phyloP scores from a whole-genome alignment of 2,113 vertebrate species.

The Rhegmatorhina hoffmannsi region DNA sequence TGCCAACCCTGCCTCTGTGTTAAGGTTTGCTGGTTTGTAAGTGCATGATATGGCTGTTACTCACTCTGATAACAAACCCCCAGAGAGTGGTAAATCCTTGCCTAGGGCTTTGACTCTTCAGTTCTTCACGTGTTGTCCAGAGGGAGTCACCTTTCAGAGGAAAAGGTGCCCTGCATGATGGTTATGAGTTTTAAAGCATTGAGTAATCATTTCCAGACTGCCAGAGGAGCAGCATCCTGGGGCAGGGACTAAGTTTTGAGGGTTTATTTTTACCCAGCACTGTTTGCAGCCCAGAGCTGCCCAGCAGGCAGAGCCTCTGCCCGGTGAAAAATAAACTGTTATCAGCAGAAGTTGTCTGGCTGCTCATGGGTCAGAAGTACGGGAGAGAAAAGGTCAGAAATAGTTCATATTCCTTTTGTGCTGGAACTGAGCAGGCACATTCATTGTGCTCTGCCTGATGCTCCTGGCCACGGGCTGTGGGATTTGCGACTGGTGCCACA shows the following conservation, averaged over 20 bases:
- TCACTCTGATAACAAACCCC: background rate
- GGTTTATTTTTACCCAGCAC: background rate
- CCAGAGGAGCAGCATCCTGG: background rate
- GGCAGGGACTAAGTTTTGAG: background rate
- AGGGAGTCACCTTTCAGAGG: background rate
- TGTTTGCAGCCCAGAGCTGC: background rate
- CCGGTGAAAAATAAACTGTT: background rate
- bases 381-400: background rate
- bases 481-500: background rate
- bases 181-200: background rate
- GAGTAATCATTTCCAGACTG: background rate
- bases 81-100: background rate
- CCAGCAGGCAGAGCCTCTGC: background rate
- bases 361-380: background rate
- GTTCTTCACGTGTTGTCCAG: background rate
- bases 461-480: background rate
- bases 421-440: background rate
- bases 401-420: conserved; percentile 22
- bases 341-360: background rate
- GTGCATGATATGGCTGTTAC: background rate
- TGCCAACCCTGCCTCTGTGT: background rate
- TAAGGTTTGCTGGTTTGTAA: background rate
- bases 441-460: background rate
- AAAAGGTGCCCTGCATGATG: background rate
- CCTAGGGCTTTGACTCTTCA: background rate